phyloP scores from a whole-genome alignment of 2,113 vertebrate genomes.

The Actenoides hombroni region DNA sequence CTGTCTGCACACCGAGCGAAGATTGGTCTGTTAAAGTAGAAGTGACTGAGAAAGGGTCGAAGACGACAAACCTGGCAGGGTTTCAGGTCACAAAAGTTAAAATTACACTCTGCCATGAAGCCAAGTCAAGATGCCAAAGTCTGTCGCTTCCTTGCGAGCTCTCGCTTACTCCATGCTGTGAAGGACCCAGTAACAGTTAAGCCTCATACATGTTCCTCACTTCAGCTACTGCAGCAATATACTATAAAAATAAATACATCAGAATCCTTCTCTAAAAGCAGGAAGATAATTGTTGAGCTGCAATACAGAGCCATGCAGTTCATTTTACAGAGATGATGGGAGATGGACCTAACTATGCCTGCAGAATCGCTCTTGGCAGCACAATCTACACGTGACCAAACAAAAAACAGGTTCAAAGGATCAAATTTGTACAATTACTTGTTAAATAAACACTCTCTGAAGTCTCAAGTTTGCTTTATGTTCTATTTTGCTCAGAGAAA shows the following conservation, averaged over 20 bases:
- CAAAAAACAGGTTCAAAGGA: background rate
- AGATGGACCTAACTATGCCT: background rate
- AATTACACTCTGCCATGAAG: background rate
- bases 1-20: background rate
- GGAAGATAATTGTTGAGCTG: background rate
- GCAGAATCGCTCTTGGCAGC: background rate
- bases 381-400: background rate
- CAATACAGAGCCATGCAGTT: background rate
- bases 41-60: background rate
- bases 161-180: background rate
- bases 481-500: background rate
- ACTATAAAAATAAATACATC: background rate
- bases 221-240: background rate
- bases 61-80: background rate
- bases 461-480: background rate
- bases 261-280: background rate
- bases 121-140: constrained; percentile 1
- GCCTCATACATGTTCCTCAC: background rate
- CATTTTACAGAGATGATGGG: background rate
- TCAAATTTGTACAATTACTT: background rate
- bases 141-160: background rate
- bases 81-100: constrained; percentile 27
- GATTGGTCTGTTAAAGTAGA: background rate
- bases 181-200: background rate
- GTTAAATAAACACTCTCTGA: background rate